Evolutionary conservation across 2,888 invertebrate species (phyloP).

Genomic region (Drosophila lacicola): DNA sequence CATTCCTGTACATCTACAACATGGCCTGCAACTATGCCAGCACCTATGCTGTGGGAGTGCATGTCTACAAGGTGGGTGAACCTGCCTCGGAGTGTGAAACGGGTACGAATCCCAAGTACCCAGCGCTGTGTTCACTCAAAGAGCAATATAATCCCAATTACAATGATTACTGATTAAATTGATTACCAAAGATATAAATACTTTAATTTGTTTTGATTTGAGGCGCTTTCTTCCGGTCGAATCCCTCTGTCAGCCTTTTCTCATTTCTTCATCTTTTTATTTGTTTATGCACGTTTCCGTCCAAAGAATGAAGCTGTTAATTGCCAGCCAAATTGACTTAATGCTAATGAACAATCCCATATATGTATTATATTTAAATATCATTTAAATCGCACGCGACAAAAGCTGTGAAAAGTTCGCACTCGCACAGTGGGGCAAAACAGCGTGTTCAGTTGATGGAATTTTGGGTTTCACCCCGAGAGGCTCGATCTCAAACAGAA

Average conservation of each 20-base stretch:
- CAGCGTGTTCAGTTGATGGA: not conserved
- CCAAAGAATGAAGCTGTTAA: conserved; percentile 23
- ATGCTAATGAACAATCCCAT: conserved; percentile 37
- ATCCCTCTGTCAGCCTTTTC: conserved; percentile 2
- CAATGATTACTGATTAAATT: conserved; percentile 55
- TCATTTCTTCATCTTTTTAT: conserved; percentile 13
- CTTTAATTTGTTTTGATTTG: conserved; percentile 10
- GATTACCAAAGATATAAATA: conserved; percentile 45
- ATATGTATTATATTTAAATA: conserved; percentile 8
- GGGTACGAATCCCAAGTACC: conserved; percentile 78
- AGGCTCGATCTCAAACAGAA: conserved; percentile 23
- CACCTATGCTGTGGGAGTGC: conserved; percentile 80
- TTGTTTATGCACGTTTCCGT: conserved; percentile 27
- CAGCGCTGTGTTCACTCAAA: conserved; percentile 79
- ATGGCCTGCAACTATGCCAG: conserved; percentile 84
- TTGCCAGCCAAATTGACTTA: conserved; percentile 6
- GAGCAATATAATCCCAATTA: conserved; percentile 84
- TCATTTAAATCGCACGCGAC: conserved; percentile 10
- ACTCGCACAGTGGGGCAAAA: conserved; percentile 39
- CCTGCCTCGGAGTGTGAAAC: conserved; percentile 81
- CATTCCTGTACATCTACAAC: conserved; percentile 80
- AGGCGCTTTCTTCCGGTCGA: conserved; percentile 36
- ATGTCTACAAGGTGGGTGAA: conserved; percentile 81
- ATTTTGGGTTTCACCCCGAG: not conserved
- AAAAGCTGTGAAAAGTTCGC: conserved; percentile 13